Evolutionary conservation across 2,113 vertebrate species (phyloP).

Genomic region (Calyptommatus sinebrachiatus): DNA sequence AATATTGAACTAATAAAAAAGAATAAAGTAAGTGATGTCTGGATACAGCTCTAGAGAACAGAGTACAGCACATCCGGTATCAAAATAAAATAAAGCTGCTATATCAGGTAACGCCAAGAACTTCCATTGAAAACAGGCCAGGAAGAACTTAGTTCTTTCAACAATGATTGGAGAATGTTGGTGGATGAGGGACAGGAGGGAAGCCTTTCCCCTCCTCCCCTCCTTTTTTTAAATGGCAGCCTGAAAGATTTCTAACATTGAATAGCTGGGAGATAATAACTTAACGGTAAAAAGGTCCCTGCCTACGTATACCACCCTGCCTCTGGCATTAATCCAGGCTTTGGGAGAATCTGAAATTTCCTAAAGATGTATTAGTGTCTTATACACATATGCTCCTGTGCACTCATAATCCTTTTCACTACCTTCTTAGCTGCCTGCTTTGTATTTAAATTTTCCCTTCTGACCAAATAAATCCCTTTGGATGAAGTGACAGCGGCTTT

Average conservation of each 20-base stretch:
- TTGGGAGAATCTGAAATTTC: conserved; percentile 84
- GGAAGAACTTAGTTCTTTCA: conserved; percentile 44
- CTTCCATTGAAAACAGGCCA: conserved; percentile 25
- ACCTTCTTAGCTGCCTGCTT: conserved; percentile 83
- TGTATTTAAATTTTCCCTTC: conserved; percentile 85
- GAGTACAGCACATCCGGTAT: not conserved
- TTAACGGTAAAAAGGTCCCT: conserved; percentile 65
- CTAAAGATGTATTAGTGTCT: conserved; percentile 91
- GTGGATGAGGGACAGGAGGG: not conserved
- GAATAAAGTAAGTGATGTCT: too few relatives aligned
- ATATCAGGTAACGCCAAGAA: conserved; percentile 55
- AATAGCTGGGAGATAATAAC: conserved; percentile 77
- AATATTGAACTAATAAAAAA: too few relatives aligned
- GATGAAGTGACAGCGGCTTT: conserved; percentile 95
- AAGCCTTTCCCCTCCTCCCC: not conserved
- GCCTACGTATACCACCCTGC: conserved; percentile 72
- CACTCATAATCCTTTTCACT: conserved; percentile 87
- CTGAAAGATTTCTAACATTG: conserved; percentile 79
- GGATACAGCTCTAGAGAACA: not conserved
- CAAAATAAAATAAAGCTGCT: conserved; percentile 26
- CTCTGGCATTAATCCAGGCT: conserved; percentile 86
- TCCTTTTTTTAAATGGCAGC: conserved; percentile 18
- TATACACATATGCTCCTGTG: conserved; percentile 87
- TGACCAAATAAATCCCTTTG: conserved; percentile 92
- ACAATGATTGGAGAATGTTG: conserved; percentile 34